Base-by-base conservation (phyloP, 2,113 vertebrate species). In the Nerophis lumbriciformis region DNA sequence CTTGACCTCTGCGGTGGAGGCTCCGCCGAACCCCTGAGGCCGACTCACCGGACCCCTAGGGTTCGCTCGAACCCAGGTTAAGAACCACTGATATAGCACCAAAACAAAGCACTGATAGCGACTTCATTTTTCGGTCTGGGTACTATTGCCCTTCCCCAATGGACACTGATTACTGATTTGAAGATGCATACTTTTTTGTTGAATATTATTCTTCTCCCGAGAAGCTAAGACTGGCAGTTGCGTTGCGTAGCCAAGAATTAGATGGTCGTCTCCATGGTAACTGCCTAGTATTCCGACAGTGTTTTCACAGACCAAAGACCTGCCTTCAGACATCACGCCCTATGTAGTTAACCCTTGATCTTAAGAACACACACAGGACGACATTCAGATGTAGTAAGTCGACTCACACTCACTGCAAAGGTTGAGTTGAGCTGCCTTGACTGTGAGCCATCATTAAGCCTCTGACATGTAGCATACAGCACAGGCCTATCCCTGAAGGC, bases 301-400 rank as follows among this genome's bases (percentile, higher is more conserved):
- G 63, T 77, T 83, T 83, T 77, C 49, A 77, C 63, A 70, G 4
- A 70, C 71, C 70, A 71, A 79, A 83, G 73, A 78, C 80, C 76
- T 75, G 71, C 76, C 73, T 83, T 75, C 81, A n/a, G 79, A 87
- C 83, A 75, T 52, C 10, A 6, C 80, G 80, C 72, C 82, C 80
- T 72, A 28, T 78, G 82, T 75, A 78, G 85, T 88, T 87, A 88
- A 88, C 85, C 80, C 76, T 75, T 83, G 75, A 83, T 84, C 80
- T 78, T 5, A 53, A 57, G 76, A 76, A 81, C 62, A 78, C 78
- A 79, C 71, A 75, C 63, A 59, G 54, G 44, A 45, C 13, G 38
- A 59, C 64, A 72, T 77, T 67, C 59, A 71, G 54, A 77, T 61
- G 57, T 65, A 58, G 53, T 6, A 14, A 55, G 53, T 55, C 53